phyloP scores from a whole-genome alignment of 2,113 vertebrate genomes.

The Eleginops maclovinus region DNA sequence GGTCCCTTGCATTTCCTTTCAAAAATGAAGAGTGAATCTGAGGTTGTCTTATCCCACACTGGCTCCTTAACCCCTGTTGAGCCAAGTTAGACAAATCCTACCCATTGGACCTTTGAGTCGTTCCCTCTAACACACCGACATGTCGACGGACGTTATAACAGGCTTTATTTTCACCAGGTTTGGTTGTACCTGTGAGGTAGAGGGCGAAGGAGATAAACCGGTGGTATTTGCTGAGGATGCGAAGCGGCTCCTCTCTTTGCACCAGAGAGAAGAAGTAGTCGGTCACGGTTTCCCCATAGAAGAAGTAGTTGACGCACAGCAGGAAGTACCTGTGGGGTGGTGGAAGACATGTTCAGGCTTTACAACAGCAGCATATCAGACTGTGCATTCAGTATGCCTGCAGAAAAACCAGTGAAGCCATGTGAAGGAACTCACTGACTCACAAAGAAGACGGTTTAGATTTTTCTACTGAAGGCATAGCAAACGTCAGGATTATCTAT shows the following conservation, averaged over 20 bases:
- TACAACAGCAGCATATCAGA: background rate
- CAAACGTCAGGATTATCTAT: slow-evolving; percentile 28
- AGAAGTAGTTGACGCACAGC: slow-evolving; percentile 98
- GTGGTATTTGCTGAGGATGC: slow-evolving; percentile 99
- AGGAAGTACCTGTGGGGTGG: slow-evolving; percentile 92
- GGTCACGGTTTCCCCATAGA: slow-evolving; percentile 96
- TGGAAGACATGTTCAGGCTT: background rate
- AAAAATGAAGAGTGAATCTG: no score
- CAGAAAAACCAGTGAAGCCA: slow-evolving; percentile 6
- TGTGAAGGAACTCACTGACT: background rate
- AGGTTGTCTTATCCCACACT: no score
- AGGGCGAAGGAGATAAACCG: slow-evolving; percentile 98
- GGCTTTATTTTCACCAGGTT: background rate
- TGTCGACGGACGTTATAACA: background rate
- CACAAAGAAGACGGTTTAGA: background rate
- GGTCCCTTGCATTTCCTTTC: no score
- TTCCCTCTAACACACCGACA: background rate
- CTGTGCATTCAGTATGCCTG: slow-evolving; percentile 43
- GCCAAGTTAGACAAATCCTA: no score
- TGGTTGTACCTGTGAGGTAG: slow-evolving; percentile 92
- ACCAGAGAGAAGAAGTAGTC: slow-evolving; percentile 99
- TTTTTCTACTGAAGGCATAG: slow-evolving; percentile 24
- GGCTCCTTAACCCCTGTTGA: no score
- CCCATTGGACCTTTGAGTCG: background rate
- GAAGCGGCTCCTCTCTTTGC: slow-evolving; percentile 94